Conservation (phyloP, 2,888 invertebrate genomes). For the Cantharis rustica region DNA sequence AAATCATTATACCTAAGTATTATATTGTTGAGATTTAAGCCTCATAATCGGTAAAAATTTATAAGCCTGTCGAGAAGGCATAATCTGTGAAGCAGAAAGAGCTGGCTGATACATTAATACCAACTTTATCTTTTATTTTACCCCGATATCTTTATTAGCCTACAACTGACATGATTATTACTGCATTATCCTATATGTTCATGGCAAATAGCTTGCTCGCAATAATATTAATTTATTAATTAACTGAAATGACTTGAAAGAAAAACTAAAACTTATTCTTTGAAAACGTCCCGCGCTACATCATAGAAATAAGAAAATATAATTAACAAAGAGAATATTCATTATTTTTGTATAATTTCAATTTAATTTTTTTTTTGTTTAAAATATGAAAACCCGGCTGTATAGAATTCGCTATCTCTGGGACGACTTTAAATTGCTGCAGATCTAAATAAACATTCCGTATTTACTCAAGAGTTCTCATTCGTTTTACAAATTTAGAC, state of each 20-base stretch:
- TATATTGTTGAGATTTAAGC: not conserved
- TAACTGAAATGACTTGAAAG: not conserved
- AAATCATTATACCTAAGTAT: not conserved
- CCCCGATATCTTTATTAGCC: constrained; percentile 14
- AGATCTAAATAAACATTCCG: constrained; percentile 32
- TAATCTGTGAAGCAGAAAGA: not conserved
- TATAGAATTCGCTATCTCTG: constrained; percentile 21
- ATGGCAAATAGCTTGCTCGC: not conserved
- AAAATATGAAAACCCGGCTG: constrained; percentile 22
- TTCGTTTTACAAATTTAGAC: constrained; percentile 35
- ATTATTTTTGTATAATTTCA: constrained; percentile 29
- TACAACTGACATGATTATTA: constrained; percentile 14
- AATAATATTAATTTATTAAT: not conserved
- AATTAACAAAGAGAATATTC: constrained; percentile 12
- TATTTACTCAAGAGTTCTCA: constrained; percentile 33
- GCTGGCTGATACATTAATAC: constrained; percentile 8
- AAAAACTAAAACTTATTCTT: not conserved
- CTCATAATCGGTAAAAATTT: not conserved
- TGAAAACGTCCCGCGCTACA: not conserved
- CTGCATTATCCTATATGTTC: not conserved
- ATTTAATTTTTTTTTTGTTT: constrained; percentile 25
- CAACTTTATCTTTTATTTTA: constrained; percentile 8
- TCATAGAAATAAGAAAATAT: constrained; percentile 2
- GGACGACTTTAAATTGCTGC: constrained; percentile 33
- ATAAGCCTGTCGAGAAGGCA: not conserved